Evolutionary conservation across 2,113 vertebrate genomes (phyloP).

Genomic region (Rhadina sibilatrix): DNA sequence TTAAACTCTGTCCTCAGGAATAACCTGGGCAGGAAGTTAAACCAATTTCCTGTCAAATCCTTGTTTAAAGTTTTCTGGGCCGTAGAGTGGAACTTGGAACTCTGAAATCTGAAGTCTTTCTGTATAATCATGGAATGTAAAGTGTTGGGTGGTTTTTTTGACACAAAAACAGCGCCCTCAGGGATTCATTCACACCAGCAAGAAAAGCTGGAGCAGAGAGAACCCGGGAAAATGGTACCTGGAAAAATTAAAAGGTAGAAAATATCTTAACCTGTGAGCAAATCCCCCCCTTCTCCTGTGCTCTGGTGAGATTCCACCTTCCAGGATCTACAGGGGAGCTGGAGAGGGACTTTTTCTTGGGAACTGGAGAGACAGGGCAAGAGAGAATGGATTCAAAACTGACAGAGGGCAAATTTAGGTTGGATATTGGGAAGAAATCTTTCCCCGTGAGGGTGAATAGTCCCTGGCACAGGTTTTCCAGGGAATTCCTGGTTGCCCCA

Average conservation of each 20-base stretch:
- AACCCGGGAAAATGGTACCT: not conserved
- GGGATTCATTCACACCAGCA: not conserved
- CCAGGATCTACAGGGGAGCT: not conserved
- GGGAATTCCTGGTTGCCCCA: not conserved
- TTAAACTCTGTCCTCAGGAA: not conserved
- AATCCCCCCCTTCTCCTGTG: not conserved
- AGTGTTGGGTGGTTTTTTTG: not conserved
- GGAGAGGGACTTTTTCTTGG: not conserved
- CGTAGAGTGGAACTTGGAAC: too few relatives aligned
- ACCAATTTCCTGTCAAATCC: not conserved
- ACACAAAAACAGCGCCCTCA: not conserved
- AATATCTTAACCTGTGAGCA: not conserved
- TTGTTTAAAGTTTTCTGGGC: not conserved
- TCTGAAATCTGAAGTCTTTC: not conserved
- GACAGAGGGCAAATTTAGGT: not conserved
- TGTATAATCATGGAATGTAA: not conserved
- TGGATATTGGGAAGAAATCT: not conserved
- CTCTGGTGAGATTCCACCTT: not conserved
- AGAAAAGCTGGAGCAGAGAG: not conserved
- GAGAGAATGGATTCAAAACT: too few relatives aligned
- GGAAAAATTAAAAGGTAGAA: not conserved
- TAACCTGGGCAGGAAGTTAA: accelerated
- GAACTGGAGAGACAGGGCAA: not conserved
- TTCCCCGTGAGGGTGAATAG: not conserved
- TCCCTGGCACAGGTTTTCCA: not conserved